Evolutionary conservation across 53 echinoderm and acorn worm genomes (phyloP), one percentile per base, ranked within the genome.

Genomic region (Arbacia lixula): DNA sequence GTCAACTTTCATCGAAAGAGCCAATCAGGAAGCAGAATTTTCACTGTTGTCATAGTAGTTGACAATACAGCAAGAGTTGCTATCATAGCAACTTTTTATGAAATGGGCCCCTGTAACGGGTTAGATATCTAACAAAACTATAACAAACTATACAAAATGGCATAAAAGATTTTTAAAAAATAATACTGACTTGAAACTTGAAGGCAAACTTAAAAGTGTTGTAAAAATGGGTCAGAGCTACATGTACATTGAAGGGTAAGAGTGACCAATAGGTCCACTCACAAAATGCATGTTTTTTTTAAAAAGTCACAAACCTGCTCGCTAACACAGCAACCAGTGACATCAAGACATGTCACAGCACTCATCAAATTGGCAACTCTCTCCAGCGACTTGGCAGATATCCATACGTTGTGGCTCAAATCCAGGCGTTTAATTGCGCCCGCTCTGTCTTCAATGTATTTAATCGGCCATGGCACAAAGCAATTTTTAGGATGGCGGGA

Each of bases 281-380:
- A 46, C 46, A 46, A 6, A 46, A 14, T 46, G 14, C 46, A 6
- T 14, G 6, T 46, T 46, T 6, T 46, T 46, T 14, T 46, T 46
- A n/a, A n/a, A n/a, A n/a, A 6, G n/a, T 1, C 21, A 66, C 66
- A 3, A 2, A 71, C 71, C 71, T 26, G 49, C 28, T 26, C 42
- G 42, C 29, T 46, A 6, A 71, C 42, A 26, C 71, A 71, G 49
- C 71, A 71, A 16, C 71, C 71, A 19, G 71, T 71, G 0, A 71
- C 30, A 49, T 71, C 46, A 40, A 71, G 42, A 24, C 29, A 28
- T 28, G 71, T 49, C 17, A 71, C 9, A 49, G 39, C 42, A 29
- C 24, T 17, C 46, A 71, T 71, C 4, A 46, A 21, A 71, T 42
- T 12, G 31, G 29, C 14, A 29, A 71, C 41, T 29, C 35, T 46